Percentiles rank a stretch among this genome's conserved stretches.
Conservation (phyloP, 2,888 invertebrate species). For the Andricus curvator region DNA sequence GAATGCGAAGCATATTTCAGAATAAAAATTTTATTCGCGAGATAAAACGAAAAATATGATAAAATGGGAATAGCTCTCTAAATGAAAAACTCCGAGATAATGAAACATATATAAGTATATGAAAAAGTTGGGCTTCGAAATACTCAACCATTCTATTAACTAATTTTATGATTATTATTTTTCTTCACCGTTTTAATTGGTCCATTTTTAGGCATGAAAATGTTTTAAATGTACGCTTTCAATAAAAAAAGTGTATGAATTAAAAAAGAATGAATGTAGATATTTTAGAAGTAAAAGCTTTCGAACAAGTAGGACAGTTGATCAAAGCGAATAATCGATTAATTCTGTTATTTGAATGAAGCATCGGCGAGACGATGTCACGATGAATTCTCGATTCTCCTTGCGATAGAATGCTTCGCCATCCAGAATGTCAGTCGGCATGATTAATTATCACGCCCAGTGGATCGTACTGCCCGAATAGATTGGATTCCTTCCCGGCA, state of each 20-base stretch:
- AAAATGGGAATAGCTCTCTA: background rate
- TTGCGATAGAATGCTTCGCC: slow-evolving; percentile 28
- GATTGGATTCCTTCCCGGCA: slow-evolving; percentile 59
- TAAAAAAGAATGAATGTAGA: too few species aligned
- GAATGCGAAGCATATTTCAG: background rate
- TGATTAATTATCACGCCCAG: slow-evolving; percentile 59
- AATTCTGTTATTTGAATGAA: slow-evolving; percentile 25
- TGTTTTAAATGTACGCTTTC: too few species aligned
- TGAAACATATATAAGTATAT: background rate
- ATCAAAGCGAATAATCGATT: slow-evolving; percentile 23
- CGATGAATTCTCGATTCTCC: slow-evolving; percentile 33
- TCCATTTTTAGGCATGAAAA: too few species aligned
- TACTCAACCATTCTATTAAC: background rate
- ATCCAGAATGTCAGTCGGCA: slow-evolving; percentile 51
- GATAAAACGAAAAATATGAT: background rate
- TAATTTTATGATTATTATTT: background rate
- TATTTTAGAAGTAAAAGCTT: background rate
- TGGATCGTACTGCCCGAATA: slow-evolving; percentile 57
- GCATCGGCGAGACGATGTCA: slow-evolving; percentile 33
- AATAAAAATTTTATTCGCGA: background rate
- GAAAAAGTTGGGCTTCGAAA: background rate
- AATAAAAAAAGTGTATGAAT: too few species aligned
- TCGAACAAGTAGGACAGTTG: background rate
- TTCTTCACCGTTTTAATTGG: too few species aligned
- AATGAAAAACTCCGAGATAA: background rate